Conservation (phyloP, 2,888 invertebrate genomes). For the Yponomeuta malinellus region DNA sequence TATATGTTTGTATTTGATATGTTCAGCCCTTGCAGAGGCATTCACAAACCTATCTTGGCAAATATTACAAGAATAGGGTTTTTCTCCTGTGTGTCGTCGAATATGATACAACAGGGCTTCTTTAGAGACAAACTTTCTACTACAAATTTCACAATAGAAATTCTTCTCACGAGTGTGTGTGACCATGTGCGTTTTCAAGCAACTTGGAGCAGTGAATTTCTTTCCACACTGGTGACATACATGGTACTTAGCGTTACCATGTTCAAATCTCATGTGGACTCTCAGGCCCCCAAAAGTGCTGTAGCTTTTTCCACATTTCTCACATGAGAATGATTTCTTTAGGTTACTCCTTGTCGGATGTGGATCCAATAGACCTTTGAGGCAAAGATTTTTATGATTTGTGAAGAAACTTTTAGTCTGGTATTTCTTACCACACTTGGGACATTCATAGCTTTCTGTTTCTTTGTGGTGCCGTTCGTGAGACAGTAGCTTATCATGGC, state of each 20-base stretch:
- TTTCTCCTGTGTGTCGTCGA: conserved; percentile 62
- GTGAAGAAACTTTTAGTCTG: conserved; percentile 51
- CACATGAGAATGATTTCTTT: conserved; percentile 43
- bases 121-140: conserved; percentile 55
- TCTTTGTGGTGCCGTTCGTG: conserved; percentile 38
- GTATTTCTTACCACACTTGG: conserved; percentile 29
- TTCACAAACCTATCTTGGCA: conserved; percentile 62
- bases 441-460: conserved; percentile 14
- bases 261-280: conserved; percentile 57
- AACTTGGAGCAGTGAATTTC: conserved; percentile 63
- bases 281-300: conserved; percentile 55
- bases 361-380: conserved; percentile 46
- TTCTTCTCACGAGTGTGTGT: conserved; percentile 64
- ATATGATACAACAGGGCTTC: conserved; percentile 63
- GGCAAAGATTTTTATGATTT: conserved; percentile 55
- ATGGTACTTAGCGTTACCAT: conserved; percentile 58
- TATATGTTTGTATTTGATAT: conserved; percentile 59
- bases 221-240: conserved; percentile 54
- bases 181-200: conserved; percentile 55
- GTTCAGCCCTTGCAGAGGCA: conserved; percentile 62
- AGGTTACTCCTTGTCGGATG: conserved; percentile 53
- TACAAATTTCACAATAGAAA: conserved; percentile 54
- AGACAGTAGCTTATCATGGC: conserved; percentile 40
- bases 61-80: conserved; percentile 54
- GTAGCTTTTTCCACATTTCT: conserved; percentile 55